A percentile compares a stretch with the other conserved stretches of the same genome.
Evolutionary conservation across 1,140 invertebrate genomes (phyloP).

Genomic region (Cyclargus thomasi): DNA sequence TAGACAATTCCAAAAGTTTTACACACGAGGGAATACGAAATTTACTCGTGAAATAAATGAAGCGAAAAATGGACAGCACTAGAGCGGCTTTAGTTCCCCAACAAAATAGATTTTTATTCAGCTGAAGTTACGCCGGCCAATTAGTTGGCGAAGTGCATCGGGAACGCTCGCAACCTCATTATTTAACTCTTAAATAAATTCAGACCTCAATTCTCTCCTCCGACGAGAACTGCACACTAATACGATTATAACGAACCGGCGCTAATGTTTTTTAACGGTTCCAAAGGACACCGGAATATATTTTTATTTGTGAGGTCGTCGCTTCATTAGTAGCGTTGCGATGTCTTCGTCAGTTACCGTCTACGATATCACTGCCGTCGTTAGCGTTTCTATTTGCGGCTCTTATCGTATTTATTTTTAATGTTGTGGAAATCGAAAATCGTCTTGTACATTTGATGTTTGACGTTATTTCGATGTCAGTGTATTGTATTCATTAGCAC

Average conservation of each 20-base stretch:
- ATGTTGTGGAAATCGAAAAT: no score
- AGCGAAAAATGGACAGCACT: slow-evolving; percentile 36
- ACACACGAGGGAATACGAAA: slow-evolving; percentile 7
- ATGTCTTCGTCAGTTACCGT: background rate
- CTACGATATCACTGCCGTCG: background rate
- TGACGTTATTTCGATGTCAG: no score
- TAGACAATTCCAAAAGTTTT: slow-evolving; percentile 1
- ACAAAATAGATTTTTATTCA: slow-evolving; percentile 53
- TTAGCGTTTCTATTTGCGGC: background rate
- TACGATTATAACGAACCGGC: slow-evolving; percentile 16
- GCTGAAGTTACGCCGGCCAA: slow-evolving; percentile 46
- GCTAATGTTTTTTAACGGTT: slow-evolving; percentile 12
- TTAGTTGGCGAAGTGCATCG: slow-evolving; percentile 49
- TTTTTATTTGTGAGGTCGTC: background rate
- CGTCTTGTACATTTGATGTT: no score
- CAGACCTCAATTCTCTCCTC: slow-evolving; percentile 31
- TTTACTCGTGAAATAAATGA: slow-evolving; percentile 26
- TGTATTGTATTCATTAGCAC: no score
- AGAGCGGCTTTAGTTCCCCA: slow-evolving; percentile 31
- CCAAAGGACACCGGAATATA: background rate
- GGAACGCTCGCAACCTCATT: slow-evolving; percentile 48
- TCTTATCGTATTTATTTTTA: no score
- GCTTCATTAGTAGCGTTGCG: background rate
- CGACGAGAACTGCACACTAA: slow-evolving; percentile 23
- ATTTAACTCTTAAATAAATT: slow-evolving; percentile 40